Base-by-base conservation (phyloP, 2,888 invertebrate genomes). In the Platynereis dumerilii region DNA sequence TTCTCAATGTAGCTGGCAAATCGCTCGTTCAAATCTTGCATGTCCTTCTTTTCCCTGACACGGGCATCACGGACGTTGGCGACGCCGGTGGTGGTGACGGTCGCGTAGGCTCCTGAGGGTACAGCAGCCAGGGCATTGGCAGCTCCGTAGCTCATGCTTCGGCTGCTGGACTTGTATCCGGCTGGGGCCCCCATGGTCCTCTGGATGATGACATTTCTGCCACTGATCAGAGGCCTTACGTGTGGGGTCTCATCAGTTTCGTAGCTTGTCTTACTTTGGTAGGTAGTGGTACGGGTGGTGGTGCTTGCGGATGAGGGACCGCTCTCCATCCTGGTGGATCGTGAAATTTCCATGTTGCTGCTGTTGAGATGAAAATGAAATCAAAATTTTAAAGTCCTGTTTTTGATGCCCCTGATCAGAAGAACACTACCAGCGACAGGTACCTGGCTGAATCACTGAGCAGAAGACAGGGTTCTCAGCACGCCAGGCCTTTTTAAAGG, bases 1-100 rank as follows among this genome's bases (percentile, higher is more conserved):
- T 86, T 86, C 79, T 87, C 87, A 69, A 87, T 86, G 78, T 87
- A 87, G 76, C 77, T 81, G 67, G 86, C 86, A 64, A 87, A 84
- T 60, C 86, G 77, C 74, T 86, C 86, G 76, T 87, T 87, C 69
- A 87, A 75, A 69, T 86, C 86, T 74, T 82, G 83, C 82, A 87
- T 82, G 72, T 87, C 86, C 73, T 85, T 85, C 83, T 87, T 87
- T 76, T 87, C 87, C 67, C 78, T 79, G 68, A 85, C 85, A 48
- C 87, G 76, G 60, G 75, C 74, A 64, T 80, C 77, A 69, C 85
- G 84, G 27, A 86, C 82, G 44, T 78, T 78, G 62, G 76, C 83
- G 7, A 86, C 85, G 39, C 80, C 83, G 27, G 74, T 73, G 60
- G 29, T 70, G 20, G 79, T 75, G 27, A 80, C 68, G 66, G 74